Conservation (phyloP, 1,140 invertebrate species). For the Meloidogyne hapla region DNA sequence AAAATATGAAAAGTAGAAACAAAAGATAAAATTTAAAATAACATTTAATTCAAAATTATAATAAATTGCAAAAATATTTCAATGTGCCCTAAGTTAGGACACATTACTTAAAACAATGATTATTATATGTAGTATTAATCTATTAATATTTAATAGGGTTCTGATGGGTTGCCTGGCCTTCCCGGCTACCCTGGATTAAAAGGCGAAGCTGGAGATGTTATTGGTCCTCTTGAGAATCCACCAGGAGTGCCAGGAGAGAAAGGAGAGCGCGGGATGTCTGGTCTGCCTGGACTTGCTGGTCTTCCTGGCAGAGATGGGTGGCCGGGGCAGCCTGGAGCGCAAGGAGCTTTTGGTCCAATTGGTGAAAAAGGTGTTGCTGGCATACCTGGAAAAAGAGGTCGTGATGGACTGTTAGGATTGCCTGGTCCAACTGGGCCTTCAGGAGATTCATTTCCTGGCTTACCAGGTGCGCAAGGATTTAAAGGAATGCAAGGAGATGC, state of each 20-base stretch:
- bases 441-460: conserved; percentile 41
- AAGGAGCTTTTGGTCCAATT: conserved; percentile 44
- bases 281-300: conserved; percentile 49
- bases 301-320: conserved; percentile 47
- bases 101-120: no score
- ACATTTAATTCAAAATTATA: no score
- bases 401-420: conserved; percentile 42
- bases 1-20: no score
- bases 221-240: conserved; percentile 63
- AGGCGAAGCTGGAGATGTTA: conserved; percentile 61
- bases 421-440: conserved; percentile 28
- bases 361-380: conserved; percentile 46
- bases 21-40: no score
- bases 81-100: no score
- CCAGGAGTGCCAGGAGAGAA: conserved; percentile 52
- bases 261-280: conserved; percentile 49
- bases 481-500: conserved; percentile 23
- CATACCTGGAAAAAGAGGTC: conserved; percentile 51
- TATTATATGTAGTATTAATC: not conserved
- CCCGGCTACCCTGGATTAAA: conserved; percentile 57
- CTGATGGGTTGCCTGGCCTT: conserved; percentile 56
- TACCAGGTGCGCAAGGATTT: conserved; percentile 17
- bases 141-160: conserved; percentile 40
- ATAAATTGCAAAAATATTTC: no score
- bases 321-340: conserved; percentile 40